Base-by-base conservation (phyloP, 2,113 vertebrate species). In the Antigone vipio region DNA sequence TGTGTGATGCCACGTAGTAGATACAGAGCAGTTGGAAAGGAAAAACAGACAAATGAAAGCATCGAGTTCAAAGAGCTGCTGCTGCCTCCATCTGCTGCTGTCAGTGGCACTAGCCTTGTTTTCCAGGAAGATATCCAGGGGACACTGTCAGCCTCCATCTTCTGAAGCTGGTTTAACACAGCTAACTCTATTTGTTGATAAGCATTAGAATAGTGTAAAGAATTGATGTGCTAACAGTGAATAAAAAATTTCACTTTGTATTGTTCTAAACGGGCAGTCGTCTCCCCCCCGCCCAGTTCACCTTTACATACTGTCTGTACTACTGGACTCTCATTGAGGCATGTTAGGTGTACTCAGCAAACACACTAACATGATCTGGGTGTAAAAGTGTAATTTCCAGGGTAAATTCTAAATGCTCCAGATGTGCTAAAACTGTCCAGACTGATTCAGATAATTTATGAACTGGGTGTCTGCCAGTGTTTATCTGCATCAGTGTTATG, bases 371-470 rank as follows among this genome's bases (percentile, higher is more conserved):
- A 23, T 2, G 42, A 34, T 78, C 15, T 88, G 67, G 53, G 75
- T 53, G 44, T 67, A 74, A 38, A 93, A 93, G 27, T 80, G 85
- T 66, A 29, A 94, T 24, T 85, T 96, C 55, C 64, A 91, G 60
- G 44, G 59, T 84, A n/a, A 92, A 78, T 53, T 93, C 67, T 34
- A 71, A 89, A 91, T 84, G 92, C 64, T 96, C 80, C 85, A 96
- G 91, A 62, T 97, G 92, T 95, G 88, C 71, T 81, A 27, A 85
- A 95, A 49, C 35, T 85, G 91, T 85, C 94, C 83, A 88, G 76
- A 55, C 52, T 94, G 84, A 97, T 95, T 96, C 50, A 23, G 75
- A 20, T 92, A 85, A 96, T 93, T 95, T 60, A 67, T 85, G 80
- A 87, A 47, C 56, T 59, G 89, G 95, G 89, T 88, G 55, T 60